Conservation (phyloP, 2,797 vertebrate species). For the Labroides dimidiatus region DNA sequence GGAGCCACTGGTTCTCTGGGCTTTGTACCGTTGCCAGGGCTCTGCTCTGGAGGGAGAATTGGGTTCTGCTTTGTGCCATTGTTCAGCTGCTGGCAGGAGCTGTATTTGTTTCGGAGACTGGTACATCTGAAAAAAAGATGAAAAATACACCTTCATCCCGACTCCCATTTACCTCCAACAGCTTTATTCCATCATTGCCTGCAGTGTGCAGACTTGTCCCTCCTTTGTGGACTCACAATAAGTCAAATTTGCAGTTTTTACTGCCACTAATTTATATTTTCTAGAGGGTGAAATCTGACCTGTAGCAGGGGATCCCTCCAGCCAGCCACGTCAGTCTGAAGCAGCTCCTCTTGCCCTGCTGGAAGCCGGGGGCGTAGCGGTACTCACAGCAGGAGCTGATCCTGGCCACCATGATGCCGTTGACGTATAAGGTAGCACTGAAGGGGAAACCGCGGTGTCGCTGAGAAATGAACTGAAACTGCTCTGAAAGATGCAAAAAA, state of each 20-base stretch:
- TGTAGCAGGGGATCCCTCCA: conserved; percentile 86
- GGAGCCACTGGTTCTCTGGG: conserved; percentile 58
- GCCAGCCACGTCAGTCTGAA: conserved; percentile 82
- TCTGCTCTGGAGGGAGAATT: conserved; percentile 64
- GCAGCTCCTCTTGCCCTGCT: conserved; percentile 84
- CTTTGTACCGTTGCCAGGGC: conserved; percentile 73
- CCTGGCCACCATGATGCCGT: conserved; percentile 80
- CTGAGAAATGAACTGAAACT: conserved; percentile 85
- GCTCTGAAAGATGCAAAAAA: conserved; percentile 67
- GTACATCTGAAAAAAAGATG: conserved; percentile 81
- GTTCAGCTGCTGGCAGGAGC: conserved; percentile 79
- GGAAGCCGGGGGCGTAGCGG: conserved; percentile 84
- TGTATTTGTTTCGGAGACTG: conserved; percentile 77
- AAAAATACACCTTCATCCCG: conserved; percentile 59
- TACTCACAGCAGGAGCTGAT: conserved; percentile 89
- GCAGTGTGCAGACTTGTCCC: conserved; percentile 28
- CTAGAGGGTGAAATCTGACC: conserved; percentile 65
- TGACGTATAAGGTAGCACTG: conserved; percentile 83
- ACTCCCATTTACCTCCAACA: conserved; percentile 44
- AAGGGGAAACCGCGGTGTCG: conserved; percentile 86
- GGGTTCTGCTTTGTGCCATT: conserved; percentile 71
- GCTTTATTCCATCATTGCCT: conserved; percentile 38
- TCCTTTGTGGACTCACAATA: conserved; percentile 14
- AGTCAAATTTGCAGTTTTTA: conserved; percentile 30
- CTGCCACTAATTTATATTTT: conserved; percentile 16